A percentile compares a stretch with the other conserved stretches of the same genome.
These are phyloP conservation scores for Oncorhynchus clarkii DNA, from an alignment of 2,113 vertebrate genomes.

Conservation along the genomic window DNA sequence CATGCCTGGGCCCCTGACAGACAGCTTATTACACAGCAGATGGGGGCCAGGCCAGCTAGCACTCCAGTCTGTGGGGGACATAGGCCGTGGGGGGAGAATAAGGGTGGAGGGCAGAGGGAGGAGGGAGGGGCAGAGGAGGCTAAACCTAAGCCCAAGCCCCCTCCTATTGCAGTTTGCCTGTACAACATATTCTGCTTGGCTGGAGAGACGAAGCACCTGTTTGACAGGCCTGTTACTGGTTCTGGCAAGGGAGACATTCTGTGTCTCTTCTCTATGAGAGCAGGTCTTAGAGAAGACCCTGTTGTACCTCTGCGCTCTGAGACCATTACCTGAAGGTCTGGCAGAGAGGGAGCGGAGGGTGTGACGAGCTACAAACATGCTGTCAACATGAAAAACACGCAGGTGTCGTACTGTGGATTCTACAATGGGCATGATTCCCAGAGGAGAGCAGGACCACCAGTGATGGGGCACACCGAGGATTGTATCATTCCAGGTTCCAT, in stretches of 20 bases:
- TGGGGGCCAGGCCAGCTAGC: constrained; percentile 21
- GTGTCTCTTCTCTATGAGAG: not conserved
- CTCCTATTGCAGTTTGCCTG: not conserved
- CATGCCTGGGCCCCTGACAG: constrained; percentile 15
- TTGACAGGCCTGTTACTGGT: not conserved
- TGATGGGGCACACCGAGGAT: not conserved
- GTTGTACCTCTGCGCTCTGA: not conserved
- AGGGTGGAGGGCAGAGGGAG: not conserved
- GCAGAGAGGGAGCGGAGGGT: not conserved
- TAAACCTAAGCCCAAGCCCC: not conserved
- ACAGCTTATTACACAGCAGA: constrained; percentile 51
- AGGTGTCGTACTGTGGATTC: too few species aligned
- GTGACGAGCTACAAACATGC: not conserved
- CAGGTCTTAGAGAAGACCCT: not conserved
- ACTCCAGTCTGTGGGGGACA: constrained; percentile 26
- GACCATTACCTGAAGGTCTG: not conserved
- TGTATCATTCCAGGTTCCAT: not conserved
- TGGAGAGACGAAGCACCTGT: not conserved
- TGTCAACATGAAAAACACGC: not conserved
- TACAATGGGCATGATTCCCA: not conserved
- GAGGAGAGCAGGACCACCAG: not conserved
- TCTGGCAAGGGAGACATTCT: not conserved
- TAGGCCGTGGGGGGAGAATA: not conserved
- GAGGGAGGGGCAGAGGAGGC: not conserved
- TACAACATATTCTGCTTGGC: not conserved